A percentile compares a stretch with the other conserved stretches of the same genome.
Conservation (phyloP, 2,113 vertebrate genomes). For the Pterocles gutturalis region DNA sequence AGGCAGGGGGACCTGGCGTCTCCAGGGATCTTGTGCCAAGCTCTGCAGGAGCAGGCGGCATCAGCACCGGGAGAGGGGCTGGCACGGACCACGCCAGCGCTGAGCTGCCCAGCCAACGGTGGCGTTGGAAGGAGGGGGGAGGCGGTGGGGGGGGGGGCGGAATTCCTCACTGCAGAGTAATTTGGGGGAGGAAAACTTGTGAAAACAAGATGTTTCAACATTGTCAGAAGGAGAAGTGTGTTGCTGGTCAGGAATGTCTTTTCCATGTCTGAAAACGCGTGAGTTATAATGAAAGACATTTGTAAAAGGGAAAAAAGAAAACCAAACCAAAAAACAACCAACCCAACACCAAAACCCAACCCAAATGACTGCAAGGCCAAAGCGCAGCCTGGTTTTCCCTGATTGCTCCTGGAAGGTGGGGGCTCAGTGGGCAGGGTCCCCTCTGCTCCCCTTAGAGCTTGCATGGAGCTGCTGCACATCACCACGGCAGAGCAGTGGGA, state of each 20-base stretch:
- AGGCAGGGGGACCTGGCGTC: background rate
- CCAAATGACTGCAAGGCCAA: background rate
- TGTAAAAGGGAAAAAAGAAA: background rate
- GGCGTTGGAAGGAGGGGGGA: background rate
- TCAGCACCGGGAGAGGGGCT: background rate
- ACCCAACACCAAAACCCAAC: background rate
- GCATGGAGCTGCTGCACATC: background rate
- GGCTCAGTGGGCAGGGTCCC: background rate
- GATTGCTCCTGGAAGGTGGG: background rate
- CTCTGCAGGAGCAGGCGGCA: background rate
- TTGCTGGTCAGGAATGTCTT: slow-evolving; percentile 63
- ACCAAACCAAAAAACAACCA: background rate
- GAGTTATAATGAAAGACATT: slow-evolving; percentile 54
- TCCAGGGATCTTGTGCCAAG: background rate
- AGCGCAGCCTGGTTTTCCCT: background rate
- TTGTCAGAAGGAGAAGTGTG: slow-evolving; percentile 35
- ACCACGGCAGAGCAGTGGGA: background rate
- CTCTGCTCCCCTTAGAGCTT: background rate
- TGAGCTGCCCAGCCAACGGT: background rate
- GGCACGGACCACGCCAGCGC: background rate
- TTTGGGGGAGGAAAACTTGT: slow-evolving; percentile 63
- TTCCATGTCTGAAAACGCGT: slow-evolving; percentile 2
- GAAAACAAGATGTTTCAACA: slow-evolving; percentile 67
- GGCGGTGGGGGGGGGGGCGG: background rate
- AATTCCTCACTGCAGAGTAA: slow-evolving; percentile 56